phyloP scores from a whole-genome alignment of 2,797 vertebrate genomes.

The Sciurus vulgaris region DNA sequence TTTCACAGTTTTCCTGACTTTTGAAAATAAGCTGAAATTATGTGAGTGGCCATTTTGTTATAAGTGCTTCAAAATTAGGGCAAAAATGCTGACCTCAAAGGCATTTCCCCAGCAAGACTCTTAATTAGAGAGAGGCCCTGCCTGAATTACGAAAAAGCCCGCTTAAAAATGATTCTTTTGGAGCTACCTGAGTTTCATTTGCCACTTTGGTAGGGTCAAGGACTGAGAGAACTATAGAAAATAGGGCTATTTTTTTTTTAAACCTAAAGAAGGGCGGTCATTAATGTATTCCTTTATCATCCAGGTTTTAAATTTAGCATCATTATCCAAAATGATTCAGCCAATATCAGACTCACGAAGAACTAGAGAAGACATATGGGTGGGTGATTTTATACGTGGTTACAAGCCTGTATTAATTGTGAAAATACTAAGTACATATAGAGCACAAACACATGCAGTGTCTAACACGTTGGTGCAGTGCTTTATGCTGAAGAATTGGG shows the following conservation, averaged over 20 bases:
- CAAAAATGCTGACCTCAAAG: background rate
- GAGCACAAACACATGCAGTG: background rate
- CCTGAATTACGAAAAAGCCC: background rate
- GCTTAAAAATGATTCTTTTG: background rate
- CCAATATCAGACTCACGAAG: background rate
- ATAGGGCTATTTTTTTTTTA: background rate
- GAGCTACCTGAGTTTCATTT: background rate
- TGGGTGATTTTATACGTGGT: background rate
- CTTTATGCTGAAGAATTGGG: background rate
- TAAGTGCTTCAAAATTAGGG: background rate
- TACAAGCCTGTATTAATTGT: background rate
- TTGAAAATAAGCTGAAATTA: constrained; percentile 2
- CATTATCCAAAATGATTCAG: background rate
- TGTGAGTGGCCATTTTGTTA: background rate
- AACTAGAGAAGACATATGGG: background rate
- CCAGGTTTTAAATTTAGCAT: background rate
- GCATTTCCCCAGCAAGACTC: background rate
- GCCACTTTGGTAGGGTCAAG: background rate
- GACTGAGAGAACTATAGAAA: background rate
- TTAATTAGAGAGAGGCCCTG: too few species aligned
- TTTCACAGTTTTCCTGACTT: background rate
- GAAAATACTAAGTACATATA: background rate
- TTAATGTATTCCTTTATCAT: background rate
- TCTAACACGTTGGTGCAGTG: background rate
- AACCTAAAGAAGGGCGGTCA: background rate